phyloP scores from a whole-genome alignment of 2,113 vertebrate genomes.

The Connochaetes taurinus region DNA sequence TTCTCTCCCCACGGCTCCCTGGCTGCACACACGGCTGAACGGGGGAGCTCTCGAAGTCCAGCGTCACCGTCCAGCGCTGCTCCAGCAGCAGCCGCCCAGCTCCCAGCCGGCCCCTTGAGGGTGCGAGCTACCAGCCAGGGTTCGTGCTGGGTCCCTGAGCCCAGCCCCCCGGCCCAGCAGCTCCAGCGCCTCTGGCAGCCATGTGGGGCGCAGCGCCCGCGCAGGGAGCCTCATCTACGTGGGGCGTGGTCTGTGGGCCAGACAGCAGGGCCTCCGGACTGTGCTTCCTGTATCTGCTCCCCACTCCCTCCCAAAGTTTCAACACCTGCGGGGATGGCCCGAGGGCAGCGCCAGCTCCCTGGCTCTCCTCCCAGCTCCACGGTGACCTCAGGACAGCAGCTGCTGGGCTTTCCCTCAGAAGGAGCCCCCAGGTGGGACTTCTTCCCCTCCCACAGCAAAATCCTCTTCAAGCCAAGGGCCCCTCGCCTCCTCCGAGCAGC shows the following conservation, averaged over 20 bases:
- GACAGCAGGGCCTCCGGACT: fast-evolving
- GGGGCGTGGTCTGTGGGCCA: fast-evolving
- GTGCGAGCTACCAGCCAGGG: not conserved
- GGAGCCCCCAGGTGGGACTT: not conserved
- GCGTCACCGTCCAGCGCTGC: fast-evolving
- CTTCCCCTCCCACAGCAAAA: not conserved
- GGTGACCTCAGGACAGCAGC: not conserved
- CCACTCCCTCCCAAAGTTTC: fast-evolving
- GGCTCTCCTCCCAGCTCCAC: not conserved
- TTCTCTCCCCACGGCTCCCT: fast-evolving
- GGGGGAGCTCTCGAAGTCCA: not conserved
- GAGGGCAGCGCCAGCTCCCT: fast-evolving
- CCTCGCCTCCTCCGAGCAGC: not conserved
- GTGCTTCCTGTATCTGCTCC: not conserved
- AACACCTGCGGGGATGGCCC: fast-evolving
- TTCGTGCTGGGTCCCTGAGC: fast-evolving
- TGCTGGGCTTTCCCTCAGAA: not conserved
- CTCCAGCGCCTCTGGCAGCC: not conserved
- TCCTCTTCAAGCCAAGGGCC: not conserved
- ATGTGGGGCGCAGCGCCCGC: fast-evolving
- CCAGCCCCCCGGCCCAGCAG: not conserved
- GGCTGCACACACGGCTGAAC: not conserved
- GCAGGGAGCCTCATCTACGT: not conserved
- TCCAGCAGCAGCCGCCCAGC: not conserved
- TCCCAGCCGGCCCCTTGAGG: not conserved